These are phyloP conservation scores for Steromphala cineraria DNA, from an alignment of 2,888 invertebrate genomes.

Conservation along the genomic window DNA sequence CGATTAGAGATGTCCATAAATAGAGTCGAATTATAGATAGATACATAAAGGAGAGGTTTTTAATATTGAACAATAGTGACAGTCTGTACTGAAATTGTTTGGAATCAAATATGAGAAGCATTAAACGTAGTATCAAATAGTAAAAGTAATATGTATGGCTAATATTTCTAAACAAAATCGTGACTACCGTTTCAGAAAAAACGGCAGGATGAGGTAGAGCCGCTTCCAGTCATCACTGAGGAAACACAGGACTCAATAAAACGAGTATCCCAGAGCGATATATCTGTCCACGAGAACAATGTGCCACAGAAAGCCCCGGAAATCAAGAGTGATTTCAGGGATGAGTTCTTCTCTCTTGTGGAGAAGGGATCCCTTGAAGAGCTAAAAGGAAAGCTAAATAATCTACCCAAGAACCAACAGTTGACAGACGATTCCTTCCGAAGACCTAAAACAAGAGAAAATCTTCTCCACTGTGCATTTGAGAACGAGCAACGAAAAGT, in stretches of 20 bases:
- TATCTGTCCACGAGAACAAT: background rate
- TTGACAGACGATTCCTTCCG: constrained; percentile 18
- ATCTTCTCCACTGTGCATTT: constrained; percentile 57
- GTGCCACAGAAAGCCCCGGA: background rate
- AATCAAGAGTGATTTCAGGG: background rate
- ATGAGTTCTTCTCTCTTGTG: constrained; percentile 18
- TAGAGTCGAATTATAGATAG: background rate
- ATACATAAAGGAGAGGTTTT: background rate
- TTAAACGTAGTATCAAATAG: too few relatives aligned
- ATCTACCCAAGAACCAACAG: background rate
- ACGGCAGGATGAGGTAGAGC: background rate
- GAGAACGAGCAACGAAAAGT: constrained; percentile 42
- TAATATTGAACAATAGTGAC: background rate
- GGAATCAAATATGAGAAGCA: too few relatives aligned
- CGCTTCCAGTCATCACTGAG: background rate
- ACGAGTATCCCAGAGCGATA: constrained; percentile 18
- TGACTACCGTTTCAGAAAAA: background rate
- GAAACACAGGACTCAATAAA: background rate
- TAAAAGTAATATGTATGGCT: too few relatives aligned
- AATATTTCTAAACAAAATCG: background rate
- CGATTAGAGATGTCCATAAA: too few relatives aligned
- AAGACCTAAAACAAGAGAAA: constrained; percentile 46
- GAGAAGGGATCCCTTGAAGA: background rate
- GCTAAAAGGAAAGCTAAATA: constrained; percentile 12
- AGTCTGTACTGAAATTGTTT: too few relatives aligned